Percentiles rank a stretch among this genome's conserved stretches.
Conservation (phyloP, 2,113 vertebrate genomes). For the Orthonyx spaldingii region DNA sequence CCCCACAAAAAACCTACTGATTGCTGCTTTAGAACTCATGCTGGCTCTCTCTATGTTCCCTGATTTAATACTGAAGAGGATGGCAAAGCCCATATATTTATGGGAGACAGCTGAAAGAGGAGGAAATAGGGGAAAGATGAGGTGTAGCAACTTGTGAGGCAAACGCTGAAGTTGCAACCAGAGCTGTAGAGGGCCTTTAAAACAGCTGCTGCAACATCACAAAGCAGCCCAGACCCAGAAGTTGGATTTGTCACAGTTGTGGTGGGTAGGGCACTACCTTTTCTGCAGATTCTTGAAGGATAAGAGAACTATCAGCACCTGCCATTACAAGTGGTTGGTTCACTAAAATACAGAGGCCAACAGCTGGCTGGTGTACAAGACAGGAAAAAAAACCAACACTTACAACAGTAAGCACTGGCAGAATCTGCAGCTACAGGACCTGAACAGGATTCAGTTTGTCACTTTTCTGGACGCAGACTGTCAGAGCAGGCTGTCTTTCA, state of each 20-base stretch:
- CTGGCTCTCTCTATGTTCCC: background rate
- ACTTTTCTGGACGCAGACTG: background rate
- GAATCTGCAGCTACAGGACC: background rate
- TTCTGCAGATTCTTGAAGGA: background rate
- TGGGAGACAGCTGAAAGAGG: background rate
- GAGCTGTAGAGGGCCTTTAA: background rate
- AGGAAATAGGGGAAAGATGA: background rate
- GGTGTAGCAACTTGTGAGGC: background rate
- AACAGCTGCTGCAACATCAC: background rate
- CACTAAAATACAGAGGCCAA: background rate
- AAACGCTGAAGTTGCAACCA: background rate
- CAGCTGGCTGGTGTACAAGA: background rate
- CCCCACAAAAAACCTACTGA: background rate
- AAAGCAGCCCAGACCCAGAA: background rate
- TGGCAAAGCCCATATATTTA: accelerated
- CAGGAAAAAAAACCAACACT: background rate
- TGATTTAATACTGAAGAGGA: background rate
- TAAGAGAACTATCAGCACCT: background rate
- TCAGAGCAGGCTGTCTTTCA: background rate
- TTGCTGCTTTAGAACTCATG: background rate
- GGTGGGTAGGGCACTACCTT: background rate
- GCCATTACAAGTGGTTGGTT: background rate
- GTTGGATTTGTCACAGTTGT: background rate
- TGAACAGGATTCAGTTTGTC: background rate
- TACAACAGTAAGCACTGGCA: background rate